Evolutionary conservation across 2,797 vertebrate genomes (phyloP).

Genomic region (Myiotriccus ornatus): DNA sequence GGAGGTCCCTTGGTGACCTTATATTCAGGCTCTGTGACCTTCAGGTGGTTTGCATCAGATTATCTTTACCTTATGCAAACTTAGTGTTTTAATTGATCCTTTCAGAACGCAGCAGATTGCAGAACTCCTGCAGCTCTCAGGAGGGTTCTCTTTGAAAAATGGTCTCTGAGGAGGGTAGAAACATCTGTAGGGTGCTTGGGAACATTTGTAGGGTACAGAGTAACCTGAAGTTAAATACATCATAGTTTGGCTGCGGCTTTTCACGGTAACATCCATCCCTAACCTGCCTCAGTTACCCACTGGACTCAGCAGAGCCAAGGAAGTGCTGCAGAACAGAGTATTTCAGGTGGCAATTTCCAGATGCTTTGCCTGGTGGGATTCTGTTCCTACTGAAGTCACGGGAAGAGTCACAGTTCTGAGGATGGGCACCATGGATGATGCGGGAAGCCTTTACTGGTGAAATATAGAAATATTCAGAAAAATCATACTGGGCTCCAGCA

Average conservation of each 20-base stretch:
- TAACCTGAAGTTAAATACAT: background rate
- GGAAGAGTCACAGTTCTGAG: background rate
- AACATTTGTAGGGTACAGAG: background rate
- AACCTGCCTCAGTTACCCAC: background rate
- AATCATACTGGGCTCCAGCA: background rate
- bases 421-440: background rate
- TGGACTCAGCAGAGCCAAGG: background rate
- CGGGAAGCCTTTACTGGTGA: background rate
- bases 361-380: background rate
- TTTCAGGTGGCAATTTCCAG: background rate
- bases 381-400: background rate
- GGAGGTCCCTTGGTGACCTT: constrained; percentile 49
- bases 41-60: constrained; percentile 48
- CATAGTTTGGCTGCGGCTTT: background rate
- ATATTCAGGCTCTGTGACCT: constrained; percentile 51
- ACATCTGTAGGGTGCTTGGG: background rate
- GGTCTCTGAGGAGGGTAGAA: background rate
- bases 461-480: background rate
- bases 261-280: background rate
- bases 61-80: constrained; percentile 54
- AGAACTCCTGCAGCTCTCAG: background rate
- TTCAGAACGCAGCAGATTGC: background rate
- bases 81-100: constrained; percentile 22
- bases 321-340: background rate
- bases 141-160: background rate